Conservation (phyloP, 2,888 invertebrate species). For the Diplolepis rosae region DNA sequence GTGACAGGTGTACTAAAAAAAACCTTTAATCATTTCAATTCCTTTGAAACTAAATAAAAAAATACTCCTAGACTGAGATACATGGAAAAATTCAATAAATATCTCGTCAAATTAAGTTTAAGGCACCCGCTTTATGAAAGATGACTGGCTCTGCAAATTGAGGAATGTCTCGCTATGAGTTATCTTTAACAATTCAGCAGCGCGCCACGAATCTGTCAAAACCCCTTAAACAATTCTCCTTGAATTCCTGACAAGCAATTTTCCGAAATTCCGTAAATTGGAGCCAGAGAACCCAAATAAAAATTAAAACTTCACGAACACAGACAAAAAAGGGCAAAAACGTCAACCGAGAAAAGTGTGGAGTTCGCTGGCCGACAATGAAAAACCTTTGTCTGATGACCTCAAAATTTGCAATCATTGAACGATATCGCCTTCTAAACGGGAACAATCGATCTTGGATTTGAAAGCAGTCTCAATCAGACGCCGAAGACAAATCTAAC, state of each 20-base stretch:
- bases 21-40: background rate
- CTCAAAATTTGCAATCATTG: slow-evolving; percentile 6
- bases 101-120: background rate
- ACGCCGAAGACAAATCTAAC: slow-evolving; percentile 31
- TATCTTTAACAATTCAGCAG: slow-evolving; percentile 12
- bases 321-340: slow-evolving; percentile 1
- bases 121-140: slow-evolving; percentile 1
- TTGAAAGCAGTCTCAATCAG: slow-evolving; percentile 9
- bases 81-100: background rate
- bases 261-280: background rate
- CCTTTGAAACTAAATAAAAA: background rate
- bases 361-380: slow-evolving; percentile 31
- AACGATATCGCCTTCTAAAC: slow-evolving; percentile 5
- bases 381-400: slow-evolving; percentile 22
- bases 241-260: background rate
- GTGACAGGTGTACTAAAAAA: background rate
- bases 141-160: slow-evolving; percentile 7
- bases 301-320: background rate
- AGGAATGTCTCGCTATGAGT: slow-evolving; percentile 15
- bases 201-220: slow-evolving; percentile 23
- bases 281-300: background rate
- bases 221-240: background rate
- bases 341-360: background rate
- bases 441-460: slow-evolving; percentile 19
- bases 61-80: background rate